Conservation (phyloP, 2,797 vertebrate genomes). For the Bradypodion pumilum region DNA sequence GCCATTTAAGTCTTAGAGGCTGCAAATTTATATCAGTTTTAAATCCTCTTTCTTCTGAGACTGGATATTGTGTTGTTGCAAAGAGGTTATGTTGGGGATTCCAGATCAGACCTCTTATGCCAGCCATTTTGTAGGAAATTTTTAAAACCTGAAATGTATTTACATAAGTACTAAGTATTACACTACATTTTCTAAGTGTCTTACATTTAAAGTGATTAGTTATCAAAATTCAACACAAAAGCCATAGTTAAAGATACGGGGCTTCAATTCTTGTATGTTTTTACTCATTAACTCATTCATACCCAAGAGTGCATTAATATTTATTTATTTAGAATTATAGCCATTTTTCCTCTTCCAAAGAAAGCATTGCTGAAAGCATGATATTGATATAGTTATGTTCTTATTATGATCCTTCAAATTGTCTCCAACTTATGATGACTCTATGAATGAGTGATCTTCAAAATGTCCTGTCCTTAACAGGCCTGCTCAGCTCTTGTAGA, state of each 20-base stretch:
- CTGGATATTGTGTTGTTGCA: background rate
- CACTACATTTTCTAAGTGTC: background rate
- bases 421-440: too few species aligned
- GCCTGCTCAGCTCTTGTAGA: too few species aligned
- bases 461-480: too few species aligned
- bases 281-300: background rate
- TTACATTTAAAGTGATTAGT: background rate
- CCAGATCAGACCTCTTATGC: background rate
- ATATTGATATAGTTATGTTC: too few species aligned
- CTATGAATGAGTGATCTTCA: too few species aligned
- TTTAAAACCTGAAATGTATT: background rate
- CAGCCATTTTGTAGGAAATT: too few species aligned
- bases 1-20: background rate
- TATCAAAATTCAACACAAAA: background rate
- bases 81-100: background rate
- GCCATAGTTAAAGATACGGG: too few species aligned
- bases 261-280: too few species aligned
- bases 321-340: background rate
- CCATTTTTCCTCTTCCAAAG: background rate
- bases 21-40: background rate
- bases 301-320: background rate
- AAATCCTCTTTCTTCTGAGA: too few species aligned
- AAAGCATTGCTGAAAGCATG: background rate
- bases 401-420: too few species aligned
- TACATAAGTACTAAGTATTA: background rate